These are phyloP conservation scores for Pedetes capensis DNA, from an alignment of 2,113 vertebrate species.

Conservation along the genomic window DNA sequence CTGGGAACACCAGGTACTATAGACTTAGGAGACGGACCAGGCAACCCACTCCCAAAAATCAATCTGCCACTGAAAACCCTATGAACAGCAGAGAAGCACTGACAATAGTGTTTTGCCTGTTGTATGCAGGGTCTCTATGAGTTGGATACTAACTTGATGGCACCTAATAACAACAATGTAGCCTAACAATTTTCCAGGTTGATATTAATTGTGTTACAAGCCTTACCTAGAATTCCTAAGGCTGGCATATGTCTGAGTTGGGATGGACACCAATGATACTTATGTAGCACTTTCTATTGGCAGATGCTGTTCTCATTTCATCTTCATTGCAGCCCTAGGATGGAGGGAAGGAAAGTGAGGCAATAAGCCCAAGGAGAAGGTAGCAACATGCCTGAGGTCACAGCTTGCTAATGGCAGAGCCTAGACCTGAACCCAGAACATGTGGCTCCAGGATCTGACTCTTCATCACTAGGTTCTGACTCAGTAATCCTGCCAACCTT, in stretches of 20 bases:
- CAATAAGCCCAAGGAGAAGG: not conserved
- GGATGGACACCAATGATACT: not conserved
- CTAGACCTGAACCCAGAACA: not conserved
- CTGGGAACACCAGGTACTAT: too few species aligned
- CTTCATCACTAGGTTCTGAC: not conserved
- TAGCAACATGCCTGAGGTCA: not conserved
- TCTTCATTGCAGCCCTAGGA: not conserved
- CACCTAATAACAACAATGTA: too few species aligned
- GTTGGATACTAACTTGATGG: too few species aligned
- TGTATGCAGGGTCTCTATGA: too few species aligned
- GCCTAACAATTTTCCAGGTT: not conserved
- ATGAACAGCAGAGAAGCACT: too few species aligned
- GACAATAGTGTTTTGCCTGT: too few species aligned
- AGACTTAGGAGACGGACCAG: too few species aligned
- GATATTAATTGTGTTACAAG: not conserved
- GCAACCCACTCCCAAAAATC: too few species aligned
- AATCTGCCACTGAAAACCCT: too few species aligned
- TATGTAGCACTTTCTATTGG: not conserved
- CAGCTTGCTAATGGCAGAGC: not conserved
- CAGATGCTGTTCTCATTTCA: not conserved
- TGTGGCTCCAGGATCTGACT: not conserved
- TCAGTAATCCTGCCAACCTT: not conserved
- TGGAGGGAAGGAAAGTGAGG: not conserved
- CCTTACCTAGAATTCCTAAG: not conserved
- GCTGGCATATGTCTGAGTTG: not conserved